Base-by-base conservation (phyloP, 2,797 vertebrate species). In the Anas flavirostris region DNA sequence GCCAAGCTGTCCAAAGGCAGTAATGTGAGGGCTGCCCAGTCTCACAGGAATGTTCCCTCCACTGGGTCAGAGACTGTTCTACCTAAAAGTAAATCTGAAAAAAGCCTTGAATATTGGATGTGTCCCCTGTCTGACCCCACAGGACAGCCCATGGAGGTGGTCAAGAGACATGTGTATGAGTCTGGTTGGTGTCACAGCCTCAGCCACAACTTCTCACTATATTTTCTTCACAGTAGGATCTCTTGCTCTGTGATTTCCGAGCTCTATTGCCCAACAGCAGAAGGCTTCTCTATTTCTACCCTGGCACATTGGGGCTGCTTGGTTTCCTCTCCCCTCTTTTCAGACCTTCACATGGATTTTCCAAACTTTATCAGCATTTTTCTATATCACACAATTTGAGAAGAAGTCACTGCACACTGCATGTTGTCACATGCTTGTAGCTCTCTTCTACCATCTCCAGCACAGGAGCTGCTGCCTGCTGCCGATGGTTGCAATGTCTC, bases 401-500 rank as follows among this genome's bases (percentile, higher is more conserved):
- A 1, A 2, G 39, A 1, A 2, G 39, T 64, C 39, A 23, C 74
- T 59, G 33, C 16, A 37, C 41, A 25, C 13, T 0, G 0, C 13
- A 7, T 7, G 48, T 21, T 85, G 48, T 28, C 76, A n/a, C 21
- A 9, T 6, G 33, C 46, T 46, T 55, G 35, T 15, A 68, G 67
- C 52, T 86, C 69, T 28, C 0, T 70, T 62, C 77, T 55, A 14
- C 2, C 1, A 18, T 63, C 13, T 43, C 22, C 67, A 26, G 44
- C 55, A 70, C 59, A 82, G 79, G 60, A 73, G 0, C 4, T 2
- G 29, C 69, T 44, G 22, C 62, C 76, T 75, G 66, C 55, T 79
- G 28, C 59, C 33, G 3, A 7, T 2, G 4, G 4, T 11, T 0
- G 0, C 70, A 21, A 4, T 1, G 2, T 21, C 72, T 50, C 41